Evolutionary conservation across 2,888 invertebrate species (phyloP).

Genomic region (Apotomis turbidana): DNA sequence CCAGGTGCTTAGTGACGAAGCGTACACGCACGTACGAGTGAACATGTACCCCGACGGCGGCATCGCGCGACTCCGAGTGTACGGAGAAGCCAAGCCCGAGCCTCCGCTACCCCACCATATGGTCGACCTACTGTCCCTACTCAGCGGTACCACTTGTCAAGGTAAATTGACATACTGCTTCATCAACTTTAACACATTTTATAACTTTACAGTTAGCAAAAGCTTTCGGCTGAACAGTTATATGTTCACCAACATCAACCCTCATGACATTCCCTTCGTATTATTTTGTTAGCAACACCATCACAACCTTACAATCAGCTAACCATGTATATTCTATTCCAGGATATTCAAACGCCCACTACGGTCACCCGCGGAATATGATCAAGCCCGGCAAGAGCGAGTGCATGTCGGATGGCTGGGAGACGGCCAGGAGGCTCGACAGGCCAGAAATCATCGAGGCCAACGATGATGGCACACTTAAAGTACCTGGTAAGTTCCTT

Average conservation of each 20-base stretch:
- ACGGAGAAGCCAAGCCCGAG: slow-evolving; percentile 78
- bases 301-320: too few relatives aligned
- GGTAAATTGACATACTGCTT: slow-evolving; percentile 53
- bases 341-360: slow-evolving; percentile 86
- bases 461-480: slow-evolving; percentile 81
- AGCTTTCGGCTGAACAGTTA: too few relatives aligned
- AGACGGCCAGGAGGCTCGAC: slow-evolving; percentile 85
- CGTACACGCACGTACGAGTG: slow-evolving; percentile 84
- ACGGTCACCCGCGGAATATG: slow-evolving; percentile 85
- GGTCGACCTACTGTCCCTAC: slow-evolving; percentile 79
- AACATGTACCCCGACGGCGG: slow-evolving; percentile 87
- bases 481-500: slow-evolving; percentile 74
- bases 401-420: slow-evolving; percentile 87
- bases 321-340: slow-evolving; percentile 33
- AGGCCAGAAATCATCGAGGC: slow-evolving; percentile 82
- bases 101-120: slow-evolving; percentile 63
- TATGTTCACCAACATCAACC: too few relatives aligned
- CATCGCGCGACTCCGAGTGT: slow-evolving; percentile 84
- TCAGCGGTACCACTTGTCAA: slow-evolving; percentile 82
- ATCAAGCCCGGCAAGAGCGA: slow-evolving; percentile 79
- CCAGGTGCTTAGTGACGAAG: slow-evolving; percentile 74
- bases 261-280: too few relatives aligned
- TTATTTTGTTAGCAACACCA: too few relatives aligned
- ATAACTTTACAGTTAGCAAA: too few relatives aligned
- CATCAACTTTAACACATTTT: too few relatives aligned